Evolutionary conservation across 2,113 vertebrate species (phyloP).

Genomic region (Centropristis striata): DNA sequence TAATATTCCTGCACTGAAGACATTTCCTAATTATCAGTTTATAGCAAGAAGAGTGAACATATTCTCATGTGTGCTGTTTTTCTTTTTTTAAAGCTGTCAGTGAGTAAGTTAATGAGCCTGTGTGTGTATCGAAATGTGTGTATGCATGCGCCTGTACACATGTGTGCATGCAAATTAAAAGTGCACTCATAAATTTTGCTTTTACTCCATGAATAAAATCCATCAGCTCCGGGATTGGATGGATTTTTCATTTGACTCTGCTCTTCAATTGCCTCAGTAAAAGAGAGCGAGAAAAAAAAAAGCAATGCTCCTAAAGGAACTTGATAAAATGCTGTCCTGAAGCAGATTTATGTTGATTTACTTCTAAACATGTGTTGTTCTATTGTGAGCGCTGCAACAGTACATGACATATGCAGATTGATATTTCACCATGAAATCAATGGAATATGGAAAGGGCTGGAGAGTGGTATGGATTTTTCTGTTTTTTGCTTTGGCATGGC

Average conservation of each 20-base stretch:
- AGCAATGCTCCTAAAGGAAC: not conserved
- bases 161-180: constrained; percentile 19
- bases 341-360: constrained; percentile 58
- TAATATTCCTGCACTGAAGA: not conserved
- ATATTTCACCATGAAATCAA: constrained; percentile 74
- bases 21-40: not conserved
- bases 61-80: constrained; percentile 1
- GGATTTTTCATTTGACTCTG: constrained; percentile 27
- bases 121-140: not conserved
- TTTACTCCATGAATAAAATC: constrained; percentile 42
- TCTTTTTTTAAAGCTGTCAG: constrained; percentile 27
- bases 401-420: constrained; percentile 68
- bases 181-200: constrained; percentile 30
- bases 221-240: not conserved
- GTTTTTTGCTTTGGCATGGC: constrained; percentile 63
- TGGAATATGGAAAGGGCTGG: constrained; percentile 68
- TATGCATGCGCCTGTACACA: not conserved
- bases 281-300: not conserved
- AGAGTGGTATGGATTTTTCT: constrained; percentile 72
- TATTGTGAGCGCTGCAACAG: constrained; percentile 36
- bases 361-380: constrained; percentile 36
- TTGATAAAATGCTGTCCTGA: constrained; percentile 39
- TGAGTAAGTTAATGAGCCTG: constrained; percentile 10
- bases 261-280: constrained; percentile 15
- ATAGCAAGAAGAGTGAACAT: not conserved